These are phyloP conservation scores for Ceratitis capitata DNA, from an alignment of 1,140 invertebrate species.

Conservation along the genomic window DNA sequence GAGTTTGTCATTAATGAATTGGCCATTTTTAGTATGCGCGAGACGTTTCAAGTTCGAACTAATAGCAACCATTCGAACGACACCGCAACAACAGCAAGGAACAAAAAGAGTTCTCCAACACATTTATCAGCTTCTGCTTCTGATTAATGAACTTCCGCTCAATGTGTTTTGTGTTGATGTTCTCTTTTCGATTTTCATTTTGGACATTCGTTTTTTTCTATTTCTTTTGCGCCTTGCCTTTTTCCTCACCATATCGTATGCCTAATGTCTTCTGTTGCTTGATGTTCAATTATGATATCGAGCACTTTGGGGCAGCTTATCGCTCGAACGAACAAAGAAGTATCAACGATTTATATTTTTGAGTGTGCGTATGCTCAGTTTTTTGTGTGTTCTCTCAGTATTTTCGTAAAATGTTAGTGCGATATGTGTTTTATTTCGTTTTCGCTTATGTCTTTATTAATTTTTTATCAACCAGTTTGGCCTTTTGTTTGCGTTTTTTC, in stretches of 20 bases:
- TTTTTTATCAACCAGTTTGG: not conserved
- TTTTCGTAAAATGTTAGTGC: not conserved
- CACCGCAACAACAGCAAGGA: not conserved
- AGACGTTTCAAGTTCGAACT: not conserved
- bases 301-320: not conserved
- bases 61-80: not conserved
- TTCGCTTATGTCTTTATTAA: not conserved
- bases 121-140: not conserved
- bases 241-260: not conserved
- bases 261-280: not conserved
- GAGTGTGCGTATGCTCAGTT: not conserved
- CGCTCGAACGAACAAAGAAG: too few species aligned
- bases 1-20: not conserved
- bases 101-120: not conserved
- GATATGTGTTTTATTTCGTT: not conserved
- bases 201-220: not conserved
- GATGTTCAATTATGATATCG: not conserved
- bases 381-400: not conserved
- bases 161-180: not conserved
- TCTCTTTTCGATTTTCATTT: not conserved
- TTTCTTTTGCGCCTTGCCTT: not conserved
- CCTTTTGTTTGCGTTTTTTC: not conserved
- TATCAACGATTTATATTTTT: too few species aligned
- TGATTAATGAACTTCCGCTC: constrained; percentile 16
- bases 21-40: not conserved